Base-by-base conservation (phyloP, 2,113 vertebrate genomes). In the Nerophis ophidion region DNA sequence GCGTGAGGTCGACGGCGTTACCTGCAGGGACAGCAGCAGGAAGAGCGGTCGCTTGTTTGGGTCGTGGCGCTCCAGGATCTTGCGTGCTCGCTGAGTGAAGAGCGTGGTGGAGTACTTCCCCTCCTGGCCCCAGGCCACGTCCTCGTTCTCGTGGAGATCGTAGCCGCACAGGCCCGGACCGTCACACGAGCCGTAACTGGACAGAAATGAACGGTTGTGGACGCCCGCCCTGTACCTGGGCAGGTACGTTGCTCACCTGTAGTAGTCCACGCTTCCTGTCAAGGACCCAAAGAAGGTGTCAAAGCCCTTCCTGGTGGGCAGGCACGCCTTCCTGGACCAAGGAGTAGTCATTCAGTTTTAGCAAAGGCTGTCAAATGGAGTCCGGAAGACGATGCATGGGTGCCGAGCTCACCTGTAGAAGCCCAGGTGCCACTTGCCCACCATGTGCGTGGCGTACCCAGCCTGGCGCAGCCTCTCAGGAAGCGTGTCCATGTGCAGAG, bases 361-460 rank as follows among this genome's bases (percentile, higher is more conserved):
- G 38, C 38, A 3, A 40, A 9, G 8, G 7, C 8, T 40, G 10
- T 3, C 38, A 48, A n/a, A 16, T 7, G 5, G 16, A 17, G 48
- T 40, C 2, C 1, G 8, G 38, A 9, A 40, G 8, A 40, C 1
- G 2, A 8, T 8, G 48, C 1, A 19, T 10, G 53, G 11, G 6
- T 14, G 51, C 34, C 7, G 4, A 10, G 13, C 72, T 60, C 51
- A 82, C 86, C 83, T 93, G 85, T 96, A 97, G 88, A 98, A 98
- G 62, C 96, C 96, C 63, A 98, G 86, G 79, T 98, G 96, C 96
- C 96, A 98, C 72, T 98, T 98, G 59, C 96, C 96, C 15, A 98
- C 94, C 94, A 98, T 93, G 77, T 98, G 96, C 0, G 95, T 98
- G 71, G 91, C 75, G 72, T 98, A 98, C 0, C 96, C 96, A 0